phyloP scores from a whole-genome alignment of 2,888 invertebrate genomes.

The Drosophila tripunctata region DNA sequence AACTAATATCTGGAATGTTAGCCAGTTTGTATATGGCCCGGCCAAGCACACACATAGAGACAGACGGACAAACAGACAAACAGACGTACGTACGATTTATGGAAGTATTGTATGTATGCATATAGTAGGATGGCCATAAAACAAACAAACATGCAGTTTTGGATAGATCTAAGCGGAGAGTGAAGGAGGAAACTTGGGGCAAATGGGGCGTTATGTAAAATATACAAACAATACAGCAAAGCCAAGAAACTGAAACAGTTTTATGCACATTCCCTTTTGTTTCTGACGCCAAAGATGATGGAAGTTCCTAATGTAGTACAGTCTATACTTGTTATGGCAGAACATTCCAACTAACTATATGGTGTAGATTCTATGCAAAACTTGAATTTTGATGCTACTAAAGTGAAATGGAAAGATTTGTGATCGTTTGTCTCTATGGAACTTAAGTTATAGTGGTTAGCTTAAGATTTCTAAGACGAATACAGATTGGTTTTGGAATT shows the following conservation, averaged over 20 bases:
- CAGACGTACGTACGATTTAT: not conserved
- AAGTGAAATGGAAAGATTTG: too few relatives aligned
- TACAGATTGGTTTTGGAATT: too few relatives aligned
- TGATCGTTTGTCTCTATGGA: too few relatives aligned
- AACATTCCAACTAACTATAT: too few relatives aligned
- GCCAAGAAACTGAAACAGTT: slow-evolving; percentile 60
- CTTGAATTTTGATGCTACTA: too few relatives aligned
- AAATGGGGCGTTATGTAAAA: slow-evolving; percentile 49
- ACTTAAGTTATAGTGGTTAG: too few relatives aligned
- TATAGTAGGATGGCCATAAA: slow-evolving; percentile 59
- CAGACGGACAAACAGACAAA: slow-evolving; percentile 1
- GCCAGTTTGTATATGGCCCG: slow-evolving; percentile 46
- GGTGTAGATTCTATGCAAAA: too few relatives aligned
- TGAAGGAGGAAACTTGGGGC: not conserved
- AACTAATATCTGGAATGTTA: slow-evolving; percentile 45
- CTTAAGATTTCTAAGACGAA: too few relatives aligned
- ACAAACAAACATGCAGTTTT: slow-evolving; percentile 58
- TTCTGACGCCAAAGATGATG: slow-evolving; percentile 47
- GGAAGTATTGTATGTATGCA: slow-evolving; percentile 4
- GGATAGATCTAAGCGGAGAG: not conserved
- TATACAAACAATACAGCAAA: slow-evolving; percentile 57
- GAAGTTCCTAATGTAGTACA: slow-evolving; percentile 47
- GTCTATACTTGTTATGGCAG: slow-evolving; percentile 14
- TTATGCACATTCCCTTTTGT: slow-evolving; percentile 64
- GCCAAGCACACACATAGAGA: slow-evolving; percentile 6